Conservation (phyloP, 1,140 invertebrate species). For the Calliopsis andreniformis region DNA sequence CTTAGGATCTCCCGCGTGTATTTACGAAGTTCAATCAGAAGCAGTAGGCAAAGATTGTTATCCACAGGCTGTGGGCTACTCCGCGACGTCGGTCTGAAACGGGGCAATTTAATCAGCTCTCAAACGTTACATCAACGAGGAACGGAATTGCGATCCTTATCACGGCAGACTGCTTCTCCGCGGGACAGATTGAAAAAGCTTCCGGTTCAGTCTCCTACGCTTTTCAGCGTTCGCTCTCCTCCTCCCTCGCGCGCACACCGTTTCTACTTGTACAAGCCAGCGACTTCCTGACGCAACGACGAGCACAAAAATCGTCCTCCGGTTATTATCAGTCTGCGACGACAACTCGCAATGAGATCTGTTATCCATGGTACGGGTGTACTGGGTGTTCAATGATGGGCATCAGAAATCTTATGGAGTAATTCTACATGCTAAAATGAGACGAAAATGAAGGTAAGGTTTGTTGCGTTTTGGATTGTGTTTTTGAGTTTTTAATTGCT, state of each 20-base stretch:
- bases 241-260: too few species aligned
- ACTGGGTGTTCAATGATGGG: too few species aligned
- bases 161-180: conserved; percentile 45
- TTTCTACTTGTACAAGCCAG: conserved; percentile 32
- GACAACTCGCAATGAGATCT: background rate
- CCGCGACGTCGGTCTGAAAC: conserved; percentile 43
- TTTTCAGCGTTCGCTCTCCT: conserved; percentile 8
- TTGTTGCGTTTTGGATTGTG: too few species aligned
- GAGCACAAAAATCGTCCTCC: conserved; percentile 36
- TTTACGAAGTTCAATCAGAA: conserved; percentile 36
- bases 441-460: too few species aligned
- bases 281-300: conserved; percentile 38
- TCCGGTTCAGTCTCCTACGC: conserved; percentile 13
- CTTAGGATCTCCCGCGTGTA: conserved; percentile 6
- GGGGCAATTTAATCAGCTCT: conserved; percentile 60
- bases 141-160: conserved; percentile 64
- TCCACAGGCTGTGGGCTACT: conserved; percentile 27
- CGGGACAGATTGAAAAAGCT: conserved; percentile 61
- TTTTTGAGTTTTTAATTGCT: too few species aligned
- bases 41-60: conserved; percentile 42
- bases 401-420: too few species aligned
- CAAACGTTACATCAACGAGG: conserved; percentile 51
- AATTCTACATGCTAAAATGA: too few species aligned
- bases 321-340: conserved; percentile 32
- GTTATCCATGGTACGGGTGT: background rate